Evolutionary conservation across 2,888 invertebrate genomes (phyloP), one percentile per base, ranked within the genome.

Genomic region (Caprella mutica): DNA sequence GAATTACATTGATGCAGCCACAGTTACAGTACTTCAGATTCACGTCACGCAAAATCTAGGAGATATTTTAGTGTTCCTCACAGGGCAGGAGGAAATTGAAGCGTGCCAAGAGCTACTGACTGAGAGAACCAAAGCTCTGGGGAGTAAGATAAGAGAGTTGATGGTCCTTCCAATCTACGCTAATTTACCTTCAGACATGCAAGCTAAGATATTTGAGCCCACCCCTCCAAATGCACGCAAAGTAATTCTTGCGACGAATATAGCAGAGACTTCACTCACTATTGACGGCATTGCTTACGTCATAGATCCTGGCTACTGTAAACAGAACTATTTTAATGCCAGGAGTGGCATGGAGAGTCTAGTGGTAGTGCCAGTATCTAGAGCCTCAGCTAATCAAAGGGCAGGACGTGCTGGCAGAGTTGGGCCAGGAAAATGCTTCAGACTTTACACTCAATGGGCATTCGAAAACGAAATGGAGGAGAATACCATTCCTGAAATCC

Each of bases 201-300:
- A 98, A 75, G 89, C 93, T 2, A 96, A 96, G 74, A 97, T 99
- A 69, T 99, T 98, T 74, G 90, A 93, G 68, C 94, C 93, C 0
- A 97, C 97, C 0, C 98, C 98, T 39, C 87, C 87, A 8, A 89
- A 91, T 63, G 93, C 97, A 0, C 79, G 98, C 50, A 66, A 80
- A 77, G 92, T 97, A 12, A 86, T 98, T 8, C 74, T 99, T 44
- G 98, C 98, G 0, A 98, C 98, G 19, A 98, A 98, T 71, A 98
- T 98, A 69, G 98, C 98, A 0, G 98, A 99, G 77, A 99, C 98
- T 0, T 97, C 97, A 2, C 76, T 98, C 30, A 98, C 98, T 0
- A 99, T 99, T 67, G 97, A 98, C 72, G 97, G 97, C 69, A 98
- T 98, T 65, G 85, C 92, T 61, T 99, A 93, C 75, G 98, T 98